These are phyloP conservation scores for Cottoperca gobio DNA, from an alignment of 2,797 vertebrate genomes.

Conservation along the genomic window DNA sequence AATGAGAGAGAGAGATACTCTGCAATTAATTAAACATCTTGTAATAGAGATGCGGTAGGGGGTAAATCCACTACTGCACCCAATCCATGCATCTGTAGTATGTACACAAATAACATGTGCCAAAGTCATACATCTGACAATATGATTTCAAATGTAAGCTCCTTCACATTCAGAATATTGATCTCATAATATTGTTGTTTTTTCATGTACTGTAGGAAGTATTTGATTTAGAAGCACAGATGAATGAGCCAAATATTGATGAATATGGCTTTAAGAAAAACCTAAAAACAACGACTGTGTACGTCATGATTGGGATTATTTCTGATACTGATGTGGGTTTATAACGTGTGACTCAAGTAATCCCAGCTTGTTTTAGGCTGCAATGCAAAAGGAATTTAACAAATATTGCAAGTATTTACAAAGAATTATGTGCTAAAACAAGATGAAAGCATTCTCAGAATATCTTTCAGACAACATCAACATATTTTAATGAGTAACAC, in stretches of 20 bases:
- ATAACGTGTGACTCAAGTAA: slow-evolving; percentile 7
- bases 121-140: background rate
- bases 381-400: slow-evolving; percentile 16
- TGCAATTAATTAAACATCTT: background rate
- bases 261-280: background rate
- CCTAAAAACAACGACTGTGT: background rate
- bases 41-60: no score
- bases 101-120: background rate
- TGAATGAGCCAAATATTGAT: slow-evolving; percentile 13
- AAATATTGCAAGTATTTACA: slow-evolving; percentile 24
- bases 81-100: background rate
- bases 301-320: slow-evolving; percentile 24
- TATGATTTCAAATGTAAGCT: background rate
- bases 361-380: slow-evolving; percentile 10
- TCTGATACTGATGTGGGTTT: slow-evolving; percentile 22
- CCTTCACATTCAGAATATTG: slow-evolving; percentile 9
- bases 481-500: slow-evolving; percentile 23
- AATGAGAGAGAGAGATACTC: background rate
- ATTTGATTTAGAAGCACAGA: background rate
- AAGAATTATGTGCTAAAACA: slow-evolving; percentile 1
- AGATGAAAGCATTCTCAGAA: background rate
- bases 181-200: slow-evolving; percentile 13
- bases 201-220: slow-evolving; percentile 9
- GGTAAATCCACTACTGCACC: background rate
- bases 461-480: slow-evolving; percentile 11